Conservation (phyloP, 1,140 invertebrate genomes). For the Penaeus vannamei region DNA sequence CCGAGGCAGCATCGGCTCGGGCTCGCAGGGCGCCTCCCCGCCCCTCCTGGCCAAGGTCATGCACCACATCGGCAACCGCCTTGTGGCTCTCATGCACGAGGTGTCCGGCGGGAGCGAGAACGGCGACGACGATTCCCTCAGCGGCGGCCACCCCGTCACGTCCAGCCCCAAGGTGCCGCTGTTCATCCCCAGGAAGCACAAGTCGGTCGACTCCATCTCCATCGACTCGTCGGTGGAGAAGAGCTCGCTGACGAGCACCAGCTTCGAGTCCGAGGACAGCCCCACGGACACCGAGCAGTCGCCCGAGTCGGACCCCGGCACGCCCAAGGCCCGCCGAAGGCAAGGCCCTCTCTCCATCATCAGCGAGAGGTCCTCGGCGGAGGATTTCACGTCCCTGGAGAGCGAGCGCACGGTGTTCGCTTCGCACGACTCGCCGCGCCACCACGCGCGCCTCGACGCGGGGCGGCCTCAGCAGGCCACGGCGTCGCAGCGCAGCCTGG, state of each 20-base stretch:
- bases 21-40: conserved; percentile 76
- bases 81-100: conserved; percentile 93
- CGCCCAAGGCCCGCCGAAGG: conserved; percentile 59
- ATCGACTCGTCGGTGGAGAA: conserved; percentile 67
- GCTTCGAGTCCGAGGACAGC: conserved; percentile 70
- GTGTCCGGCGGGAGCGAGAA: conserved; percentile 80
- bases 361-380: conserved; percentile 66
- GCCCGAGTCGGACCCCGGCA: conserved; percentile 69
- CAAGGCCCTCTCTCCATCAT: conserved; percentile 65
- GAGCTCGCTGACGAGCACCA: conserved; percentile 68
- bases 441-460: conserved; percentile 57
- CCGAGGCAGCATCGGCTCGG: conserved; percentile 65
- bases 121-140: conserved; percentile 65
- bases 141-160: conserved; percentile 63
- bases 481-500: conserved; percentile 71
- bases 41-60: conserved; percentile 92
- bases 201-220: conserved; percentile 54
- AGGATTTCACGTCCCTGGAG: conserved; percentile 67
- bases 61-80: conserved; percentile 90
- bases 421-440: conserved; percentile 67
- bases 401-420: conserved; percentile 67
- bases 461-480: conserved; percentile 57
- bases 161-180: conserved; percentile 74
- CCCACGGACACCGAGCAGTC: conserved; percentile 70
- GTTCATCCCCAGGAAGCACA: conserved; percentile 73